These are phyloP conservation scores for Tonatia bakeri DNA, from an alignment of 2,113 vertebrate species.

Conservation along the genomic window DNA sequence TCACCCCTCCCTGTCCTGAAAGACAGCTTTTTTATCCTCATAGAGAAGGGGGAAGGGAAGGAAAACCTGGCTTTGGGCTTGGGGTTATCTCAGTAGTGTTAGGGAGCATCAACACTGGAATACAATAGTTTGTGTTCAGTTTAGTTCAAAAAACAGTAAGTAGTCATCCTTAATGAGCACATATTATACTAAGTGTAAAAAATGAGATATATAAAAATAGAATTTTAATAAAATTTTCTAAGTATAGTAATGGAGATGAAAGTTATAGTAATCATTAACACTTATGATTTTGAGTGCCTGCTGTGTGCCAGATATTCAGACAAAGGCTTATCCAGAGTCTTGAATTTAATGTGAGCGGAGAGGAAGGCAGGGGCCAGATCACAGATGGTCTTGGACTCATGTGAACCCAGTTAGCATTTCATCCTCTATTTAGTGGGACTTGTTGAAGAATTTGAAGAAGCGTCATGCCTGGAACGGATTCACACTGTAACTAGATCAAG, in stretches of 20 bases:
- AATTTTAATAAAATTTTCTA: background rate
- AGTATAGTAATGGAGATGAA: background rate
- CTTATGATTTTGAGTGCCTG: background rate
- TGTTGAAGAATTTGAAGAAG: background rate
- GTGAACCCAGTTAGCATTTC: background rate
- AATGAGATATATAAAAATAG: background rate
- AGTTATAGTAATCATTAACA: background rate
- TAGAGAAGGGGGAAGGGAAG: background rate
- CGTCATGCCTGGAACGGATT: background rate
- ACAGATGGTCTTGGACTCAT: background rate
- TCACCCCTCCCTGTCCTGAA: background rate
- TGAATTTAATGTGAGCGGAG: background rate
- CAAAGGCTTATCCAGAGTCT: background rate
- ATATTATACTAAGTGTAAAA: background rate
- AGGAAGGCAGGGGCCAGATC: background rate
- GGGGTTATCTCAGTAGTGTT: background rate
- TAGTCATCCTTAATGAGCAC: background rate
- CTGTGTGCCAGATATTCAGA: background rate
- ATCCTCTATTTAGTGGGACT: background rate
- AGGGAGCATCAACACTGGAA: background rate
- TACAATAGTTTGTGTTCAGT: background rate
- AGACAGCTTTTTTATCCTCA: background rate
- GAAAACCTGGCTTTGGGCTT: background rate
- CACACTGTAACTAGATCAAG: background rate
- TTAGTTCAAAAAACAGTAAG: background rate